phyloP scores from a whole-genome alignment of 2,113 vertebrate species.

The Dicentrarchus labrax region DNA sequence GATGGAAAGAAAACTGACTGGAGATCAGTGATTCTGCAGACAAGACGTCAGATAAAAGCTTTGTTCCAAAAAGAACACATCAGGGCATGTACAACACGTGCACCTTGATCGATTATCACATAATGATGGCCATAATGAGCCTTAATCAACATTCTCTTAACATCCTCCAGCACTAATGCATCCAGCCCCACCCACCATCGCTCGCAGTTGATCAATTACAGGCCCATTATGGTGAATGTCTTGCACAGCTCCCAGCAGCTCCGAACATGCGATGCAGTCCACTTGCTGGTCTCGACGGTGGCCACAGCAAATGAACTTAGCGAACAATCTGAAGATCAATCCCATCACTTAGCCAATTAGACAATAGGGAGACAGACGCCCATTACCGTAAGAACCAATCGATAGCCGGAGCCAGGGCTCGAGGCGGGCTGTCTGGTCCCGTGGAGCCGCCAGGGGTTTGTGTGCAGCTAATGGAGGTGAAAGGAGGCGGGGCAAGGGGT shows the following conservation, averaged over 20 bases:
- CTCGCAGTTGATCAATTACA: slow-evolving; percentile 79
- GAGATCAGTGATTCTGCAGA: slow-evolving; percentile 45
- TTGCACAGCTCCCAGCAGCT: slow-evolving; percentile 64
- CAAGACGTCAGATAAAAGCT: slow-evolving; percentile 50
- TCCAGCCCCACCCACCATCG: slow-evolving; percentile 67
- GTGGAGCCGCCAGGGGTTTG: slow-evolving; percentile 66
- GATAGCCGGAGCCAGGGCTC: slow-evolving; percentile 81
- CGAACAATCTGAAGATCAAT: slow-evolving; percentile 85
- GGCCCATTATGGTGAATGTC: slow-evolving; percentile 75
- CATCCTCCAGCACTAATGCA: slow-evolving; percentile 76
- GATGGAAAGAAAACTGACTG: slow-evolving; percentile 16
- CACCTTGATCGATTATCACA: slow-evolving; percentile 65
- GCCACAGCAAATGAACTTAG: slow-evolving; percentile 81
- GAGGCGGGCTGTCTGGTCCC: slow-evolving; percentile 76
- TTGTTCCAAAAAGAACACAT: slow-evolving; percentile 40
- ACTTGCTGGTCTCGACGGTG: slow-evolving; percentile 63
- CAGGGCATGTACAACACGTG: slow-evolving; percentile 33
- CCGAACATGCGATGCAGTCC: slow-evolving; percentile 62
- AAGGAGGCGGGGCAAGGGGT: slow-evolving; percentile 61
- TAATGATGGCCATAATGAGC: slow-evolving; percentile 69
- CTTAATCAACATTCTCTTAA: slow-evolving; percentile 80
- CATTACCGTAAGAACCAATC: slow-evolving; percentile 84
- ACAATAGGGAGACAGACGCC: slow-evolving; percentile 84
- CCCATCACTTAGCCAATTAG: slow-evolving; percentile 88
- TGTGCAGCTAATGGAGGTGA: slow-evolving; percentile 69